These are phyloP conservation scores for Andinoacara biseriatus DNA, from an alignment of 2,113 vertebrate species.

Conservation along the genomic window DNA sequence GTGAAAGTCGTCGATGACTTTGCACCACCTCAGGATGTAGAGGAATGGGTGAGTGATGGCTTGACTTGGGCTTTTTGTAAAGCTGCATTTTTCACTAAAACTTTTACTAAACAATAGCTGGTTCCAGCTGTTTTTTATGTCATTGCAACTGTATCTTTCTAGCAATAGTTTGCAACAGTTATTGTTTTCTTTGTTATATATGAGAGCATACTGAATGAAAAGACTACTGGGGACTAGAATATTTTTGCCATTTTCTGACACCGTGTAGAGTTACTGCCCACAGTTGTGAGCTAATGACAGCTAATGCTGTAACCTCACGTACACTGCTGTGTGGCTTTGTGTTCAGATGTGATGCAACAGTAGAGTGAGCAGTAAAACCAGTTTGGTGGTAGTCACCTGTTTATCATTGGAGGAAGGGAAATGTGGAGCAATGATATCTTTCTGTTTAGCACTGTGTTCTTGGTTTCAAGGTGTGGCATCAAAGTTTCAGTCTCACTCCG, in stretches of 20 bases:
- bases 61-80: neutral
- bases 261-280: neutral
- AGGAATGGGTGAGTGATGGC: slow-evolving; percentile 86
- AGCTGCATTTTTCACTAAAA: too few relatives aligned
- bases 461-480: slow-evolving; percentile 78
- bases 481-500: slow-evolving; percentile 40
- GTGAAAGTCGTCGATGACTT: slow-evolving; percentile 72
- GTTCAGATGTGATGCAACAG: neutral
- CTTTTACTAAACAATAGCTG: too few relatives aligned
- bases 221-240: neutral
- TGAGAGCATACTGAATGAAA: neutral
- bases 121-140: too few relatives aligned
- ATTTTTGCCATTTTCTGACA: neutral
- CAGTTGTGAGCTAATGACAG: neutral
- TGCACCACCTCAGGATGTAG: slow-evolving; percentile 81
- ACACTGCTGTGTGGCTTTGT: neutral
- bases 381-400: slow-evolving; percentile 42
- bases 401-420: slow-evolving; percentile 43
- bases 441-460: neutral
- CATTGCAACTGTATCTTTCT: too few relatives aligned
- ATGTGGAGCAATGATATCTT: neutral
- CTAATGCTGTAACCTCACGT: too few relatives aligned
- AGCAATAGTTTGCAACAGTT: too few relatives aligned
- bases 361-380: slow-evolving; percentile 31
- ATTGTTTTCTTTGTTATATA: neutral